These are phyloP conservation scores for Eumerus sabulonum DNA, from an alignment of 2,888 invertebrate genomes.

Conservation along the genomic window DNA sequence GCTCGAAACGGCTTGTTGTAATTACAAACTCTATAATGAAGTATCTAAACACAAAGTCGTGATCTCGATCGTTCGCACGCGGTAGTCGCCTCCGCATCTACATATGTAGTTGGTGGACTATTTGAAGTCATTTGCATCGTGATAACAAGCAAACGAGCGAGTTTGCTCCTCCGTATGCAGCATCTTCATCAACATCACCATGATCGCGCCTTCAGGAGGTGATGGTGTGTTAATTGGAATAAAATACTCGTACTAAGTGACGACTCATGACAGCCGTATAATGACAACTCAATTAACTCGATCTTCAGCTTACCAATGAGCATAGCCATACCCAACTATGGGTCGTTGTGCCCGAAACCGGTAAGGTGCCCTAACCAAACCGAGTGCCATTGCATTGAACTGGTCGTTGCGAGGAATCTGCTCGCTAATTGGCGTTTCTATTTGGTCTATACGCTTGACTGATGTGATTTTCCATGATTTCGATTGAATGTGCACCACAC, in stretches of 20 bases:
- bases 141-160: conserved; percentile 59
- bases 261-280: conserved; percentile 61
- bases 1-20: conserved; percentile 35
- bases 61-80: conserved; percentile 48
- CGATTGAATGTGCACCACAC: neutral
- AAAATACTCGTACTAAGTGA: conserved; percentile 62
- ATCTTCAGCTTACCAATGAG: neutral
- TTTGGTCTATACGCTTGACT: conserved; percentile 25
- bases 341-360: neutral
- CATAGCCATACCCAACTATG: conserved; percentile 11
- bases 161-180: conserved; percentile 7
- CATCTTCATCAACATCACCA: neutral
- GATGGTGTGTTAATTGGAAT: conserved; percentile 66
- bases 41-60: conserved; percentile 63
- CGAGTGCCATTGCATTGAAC: neutral
- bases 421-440: conserved; percentile 56
- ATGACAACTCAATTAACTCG: conserved; percentile 66
- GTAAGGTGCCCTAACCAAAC: conserved; percentile 30
- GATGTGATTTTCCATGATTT: conserved; percentile 25
- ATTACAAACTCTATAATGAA: conserved; percentile 61
- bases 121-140: conserved; percentile 56
- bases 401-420: conserved; percentile 28
- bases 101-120: no score
- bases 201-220: conserved; percentile 18
- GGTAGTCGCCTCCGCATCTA: neutral